Evolutionary conservation across 2,797 vertebrate species (phyloP).

Genomic region (Prunella strophiata): DNA sequence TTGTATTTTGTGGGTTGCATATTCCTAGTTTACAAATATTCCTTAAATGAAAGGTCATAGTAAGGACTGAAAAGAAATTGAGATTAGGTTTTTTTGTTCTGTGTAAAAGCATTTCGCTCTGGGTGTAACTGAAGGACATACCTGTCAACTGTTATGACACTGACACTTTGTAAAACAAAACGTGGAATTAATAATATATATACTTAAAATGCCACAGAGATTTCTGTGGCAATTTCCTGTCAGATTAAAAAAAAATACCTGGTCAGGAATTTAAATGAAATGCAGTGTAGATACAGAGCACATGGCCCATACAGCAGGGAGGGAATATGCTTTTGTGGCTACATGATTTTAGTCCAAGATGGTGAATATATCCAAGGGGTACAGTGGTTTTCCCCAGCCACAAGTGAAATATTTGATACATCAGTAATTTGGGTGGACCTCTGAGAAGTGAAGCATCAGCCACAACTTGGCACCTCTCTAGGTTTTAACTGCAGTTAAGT

Average conservation of each 20-base stretch:
- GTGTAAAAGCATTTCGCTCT: not conserved
- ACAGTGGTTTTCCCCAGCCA: not conserved
- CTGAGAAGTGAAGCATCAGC: not conserved
- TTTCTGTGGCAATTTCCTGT: not conserved
- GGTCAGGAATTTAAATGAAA: not conserved
- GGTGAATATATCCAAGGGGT: not conserved
- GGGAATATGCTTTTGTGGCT: not conserved
- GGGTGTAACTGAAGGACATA: not conserved
- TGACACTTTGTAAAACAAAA: not conserved
- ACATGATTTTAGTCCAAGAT: not conserved
- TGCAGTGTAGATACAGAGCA: not conserved
- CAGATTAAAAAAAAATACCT: not conserved
- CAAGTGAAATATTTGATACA: not conserved
- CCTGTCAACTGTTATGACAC: not conserved
- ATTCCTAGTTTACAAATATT: not conserved
- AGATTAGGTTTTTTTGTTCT: not conserved
- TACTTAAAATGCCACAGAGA: not conserved
- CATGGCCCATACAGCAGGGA: not conserved
- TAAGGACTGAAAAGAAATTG: not conserved
- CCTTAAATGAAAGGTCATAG: not conserved
- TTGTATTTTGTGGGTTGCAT: not conserved
- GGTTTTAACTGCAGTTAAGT: not conserved
- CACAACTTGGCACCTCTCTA: not conserved
- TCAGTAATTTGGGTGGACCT: not conserved
- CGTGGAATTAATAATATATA: not conserved